These are phyloP conservation scores for Alfaro cultratus DNA, from an alignment of 2,797 vertebrate genomes.

Conservation along the genomic window DNA sequence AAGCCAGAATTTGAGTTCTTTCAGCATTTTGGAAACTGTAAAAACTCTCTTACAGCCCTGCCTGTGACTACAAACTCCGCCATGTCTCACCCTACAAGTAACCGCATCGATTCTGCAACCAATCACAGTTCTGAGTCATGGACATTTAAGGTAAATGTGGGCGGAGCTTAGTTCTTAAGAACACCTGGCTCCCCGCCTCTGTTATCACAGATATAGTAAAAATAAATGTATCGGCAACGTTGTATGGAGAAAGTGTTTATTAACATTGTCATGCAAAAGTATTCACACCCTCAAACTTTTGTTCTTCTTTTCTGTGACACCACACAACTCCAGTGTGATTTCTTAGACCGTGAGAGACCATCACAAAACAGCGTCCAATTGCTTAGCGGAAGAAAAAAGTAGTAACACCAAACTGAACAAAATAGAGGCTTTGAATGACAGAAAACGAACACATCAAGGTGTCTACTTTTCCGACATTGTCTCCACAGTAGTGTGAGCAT, in stretches of 20 bases:
- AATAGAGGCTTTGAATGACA: neutral
- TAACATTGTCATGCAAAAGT: neutral
- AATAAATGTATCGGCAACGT: neutral
- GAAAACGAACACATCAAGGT: neutral
- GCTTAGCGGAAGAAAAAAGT: neutral
- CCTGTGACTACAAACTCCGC: constrained; percentile 72
- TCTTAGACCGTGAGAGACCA: neutral
- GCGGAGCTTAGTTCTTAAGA: constrained; percentile 66
- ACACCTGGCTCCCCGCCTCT: constrained; percentile 65
- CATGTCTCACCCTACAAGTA: constrained; percentile 75
- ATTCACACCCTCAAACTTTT: neutral
- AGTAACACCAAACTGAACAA: neutral
- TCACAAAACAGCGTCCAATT: neutral
- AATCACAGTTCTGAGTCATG: constrained; percentile 74
- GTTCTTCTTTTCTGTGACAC: neutral
- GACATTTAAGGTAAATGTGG: constrained; percentile 76
- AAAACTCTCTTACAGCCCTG: constrained; percentile 51
- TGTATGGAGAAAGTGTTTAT: neutral
- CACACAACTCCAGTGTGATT: neutral
- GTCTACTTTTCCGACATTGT: neutral
- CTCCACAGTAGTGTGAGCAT: neutral
- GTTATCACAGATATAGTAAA: constrained; percentile 6
- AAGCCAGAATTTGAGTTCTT: constrained; percentile 29
- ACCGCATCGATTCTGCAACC: constrained; percentile 70
- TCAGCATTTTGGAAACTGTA: constrained; percentile 63